These are phyloP conservation scores for Epicampocera succincta DNA, from an alignment of 2,888 invertebrate species.

Conservation along the genomic window DNA sequence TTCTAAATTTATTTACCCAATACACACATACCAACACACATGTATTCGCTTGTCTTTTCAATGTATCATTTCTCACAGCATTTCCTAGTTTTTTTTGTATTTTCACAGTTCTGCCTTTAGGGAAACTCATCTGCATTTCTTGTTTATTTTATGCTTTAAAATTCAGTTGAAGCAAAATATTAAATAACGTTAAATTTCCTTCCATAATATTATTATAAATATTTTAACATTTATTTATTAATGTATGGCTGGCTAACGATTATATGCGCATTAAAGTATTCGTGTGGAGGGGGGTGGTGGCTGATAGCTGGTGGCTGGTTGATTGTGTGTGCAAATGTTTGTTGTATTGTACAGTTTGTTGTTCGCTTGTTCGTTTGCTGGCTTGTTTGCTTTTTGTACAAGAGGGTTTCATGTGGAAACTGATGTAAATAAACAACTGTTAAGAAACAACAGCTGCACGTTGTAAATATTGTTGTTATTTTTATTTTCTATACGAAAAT, in stretches of 20 bases:
- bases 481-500: conserved; percentile 45
- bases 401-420: conserved; percentile 48
- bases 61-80: too few species aligned
- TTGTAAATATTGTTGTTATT: conserved; percentile 40
- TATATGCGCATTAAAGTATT: neutral
- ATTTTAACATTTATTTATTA: too few species aligned
- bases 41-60: too few species aligned
- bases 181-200: too few species aligned
- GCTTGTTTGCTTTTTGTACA: conserved; percentile 4
- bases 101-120: too few species aligned
- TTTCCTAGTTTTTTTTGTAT: too few species aligned
- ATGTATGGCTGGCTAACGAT: neutral
- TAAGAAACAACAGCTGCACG: conserved; percentile 63
- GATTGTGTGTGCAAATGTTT: neutral
- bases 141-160: too few species aligned
- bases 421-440: conserved; percentile 46
- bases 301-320: neutral
- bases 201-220: too few species aligned
- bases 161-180: too few species aligned
- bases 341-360: conserved; percentile 1
- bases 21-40: too few species aligned
- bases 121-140: too few species aligned
- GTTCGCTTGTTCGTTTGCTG: neutral
- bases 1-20: too few species aligned
- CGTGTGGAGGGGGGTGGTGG: neutral